These are phyloP conservation scores for Nycticorax nycticorax DNA, from an alignment of 2,113 vertebrate species.

Conservation along the genomic window DNA sequence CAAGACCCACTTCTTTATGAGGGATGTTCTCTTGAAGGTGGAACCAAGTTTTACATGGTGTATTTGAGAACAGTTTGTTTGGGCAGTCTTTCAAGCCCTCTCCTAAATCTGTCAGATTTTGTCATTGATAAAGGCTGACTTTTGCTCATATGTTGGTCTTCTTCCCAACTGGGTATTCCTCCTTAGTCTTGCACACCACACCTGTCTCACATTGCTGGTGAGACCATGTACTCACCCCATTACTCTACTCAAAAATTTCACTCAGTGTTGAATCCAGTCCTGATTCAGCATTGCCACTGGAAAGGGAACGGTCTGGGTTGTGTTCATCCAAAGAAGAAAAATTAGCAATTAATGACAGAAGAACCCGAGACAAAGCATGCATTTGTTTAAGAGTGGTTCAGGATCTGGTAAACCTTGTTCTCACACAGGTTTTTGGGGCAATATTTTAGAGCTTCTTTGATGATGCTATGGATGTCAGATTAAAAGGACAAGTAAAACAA, in stretches of 20 bases:
- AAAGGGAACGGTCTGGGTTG: not conserved
- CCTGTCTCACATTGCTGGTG: not conserved
- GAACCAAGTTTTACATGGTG: not conserved
- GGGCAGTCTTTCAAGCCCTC: not conserved
- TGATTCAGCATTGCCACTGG: not conserved
- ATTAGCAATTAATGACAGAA: not conserved
- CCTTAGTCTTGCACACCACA: not conserved
- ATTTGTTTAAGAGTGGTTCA: not conserved
- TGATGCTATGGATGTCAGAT: not conserved
- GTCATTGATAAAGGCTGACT: not conserved
- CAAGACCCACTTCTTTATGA: not conserved
- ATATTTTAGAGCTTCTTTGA: not conserved
- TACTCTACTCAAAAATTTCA: not conserved
- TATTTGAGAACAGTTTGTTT: not conserved
- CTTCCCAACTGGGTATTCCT: not conserved
- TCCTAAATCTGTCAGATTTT: not conserved
- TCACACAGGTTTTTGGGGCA: not conserved
- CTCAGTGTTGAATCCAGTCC: not conserved
- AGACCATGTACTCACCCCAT: not conserved
- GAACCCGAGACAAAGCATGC: not conserved
- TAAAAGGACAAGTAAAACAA: conserved; percentile 38
- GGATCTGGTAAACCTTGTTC: not conserved
- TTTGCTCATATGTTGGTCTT: not conserved
- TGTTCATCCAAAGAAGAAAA: not conserved
- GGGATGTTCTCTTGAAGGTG: not conserved